Evolutionary conservation across 1,140 invertebrate species (phyloP).

Genomic region (Protaetia brevitarsis): DNA sequence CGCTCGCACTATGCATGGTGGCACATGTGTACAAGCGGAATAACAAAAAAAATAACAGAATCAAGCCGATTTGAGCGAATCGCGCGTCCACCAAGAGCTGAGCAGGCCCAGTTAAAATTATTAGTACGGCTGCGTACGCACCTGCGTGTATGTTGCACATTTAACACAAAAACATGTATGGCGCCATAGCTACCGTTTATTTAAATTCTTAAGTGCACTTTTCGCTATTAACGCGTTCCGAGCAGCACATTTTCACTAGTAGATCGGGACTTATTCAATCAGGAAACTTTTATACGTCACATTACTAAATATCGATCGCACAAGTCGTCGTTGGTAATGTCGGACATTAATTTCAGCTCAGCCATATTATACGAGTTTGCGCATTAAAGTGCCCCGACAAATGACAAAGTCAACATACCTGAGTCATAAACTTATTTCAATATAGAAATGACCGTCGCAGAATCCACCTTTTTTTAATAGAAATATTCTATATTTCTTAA

Average conservation of each 20-base stretch:
- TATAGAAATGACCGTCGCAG: neutral
- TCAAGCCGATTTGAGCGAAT: conserved; percentile 38
- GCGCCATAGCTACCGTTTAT: conserved; percentile 24
- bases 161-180: conserved; percentile 47
- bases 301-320: conserved; percentile 48
- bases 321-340: conserved; percentile 42
- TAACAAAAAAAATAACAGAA: conserved; percentile 30
- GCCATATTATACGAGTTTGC: conserved; percentile 47
- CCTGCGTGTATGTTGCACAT: conserved; percentile 68
- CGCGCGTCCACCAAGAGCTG: conserved; percentile 50
- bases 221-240: conserved; percentile 37
- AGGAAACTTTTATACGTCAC: conserved; percentile 48
- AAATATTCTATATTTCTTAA: neutral
- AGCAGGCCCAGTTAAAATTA: conserved; percentile 80
- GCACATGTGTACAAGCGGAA: conserved; percentile 18
- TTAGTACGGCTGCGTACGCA: conserved; percentile 85
- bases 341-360: conserved; percentile 46
- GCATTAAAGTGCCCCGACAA: conserved; percentile 34
- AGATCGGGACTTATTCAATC: conserved; percentile 39
- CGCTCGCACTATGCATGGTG: conserved; percentile 1
- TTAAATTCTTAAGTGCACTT: conserved; percentile 34
- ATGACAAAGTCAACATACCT: conserved; percentile 5
- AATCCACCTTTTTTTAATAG: neutral
- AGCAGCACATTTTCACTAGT: conserved; percentile 39
- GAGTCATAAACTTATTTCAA: neutral